Conservation (phyloP, 2,113 vertebrate species). For the Pseudorasbora parva region DNA sequence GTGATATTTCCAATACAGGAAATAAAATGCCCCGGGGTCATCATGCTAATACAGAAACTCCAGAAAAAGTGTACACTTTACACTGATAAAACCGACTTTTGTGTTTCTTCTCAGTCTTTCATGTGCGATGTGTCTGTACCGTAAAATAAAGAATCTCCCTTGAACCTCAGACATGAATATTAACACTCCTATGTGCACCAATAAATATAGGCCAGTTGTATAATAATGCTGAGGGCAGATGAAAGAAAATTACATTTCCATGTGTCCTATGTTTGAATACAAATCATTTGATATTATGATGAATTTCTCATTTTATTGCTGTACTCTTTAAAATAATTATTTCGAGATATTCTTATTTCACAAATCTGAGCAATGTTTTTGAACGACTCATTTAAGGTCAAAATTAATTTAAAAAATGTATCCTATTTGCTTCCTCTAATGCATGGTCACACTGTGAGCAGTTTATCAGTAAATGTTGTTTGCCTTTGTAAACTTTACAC, state of each 20-base stretch:
- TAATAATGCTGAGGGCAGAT: constrained; percentile 55
- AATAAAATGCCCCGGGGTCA: constrained; percentile 48
- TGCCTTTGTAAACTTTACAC: neutral
- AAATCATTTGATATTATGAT: constrained; percentile 61
- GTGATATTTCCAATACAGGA: constrained; percentile 40
- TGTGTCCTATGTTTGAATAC: constrained; percentile 62
- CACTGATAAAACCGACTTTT: constrained; percentile 23
- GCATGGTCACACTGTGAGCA: neutral
- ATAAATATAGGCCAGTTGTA: constrained; percentile 34
- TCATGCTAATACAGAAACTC: constrained; percentile 54
- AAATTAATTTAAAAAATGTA: neutral
- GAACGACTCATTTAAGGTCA: neutral
- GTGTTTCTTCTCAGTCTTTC: constrained; percentile 38
- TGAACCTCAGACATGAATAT: constrained; percentile 51
- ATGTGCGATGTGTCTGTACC: constrained; percentile 28
- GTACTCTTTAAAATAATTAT: neutral
- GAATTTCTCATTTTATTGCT: constrained; percentile 43
- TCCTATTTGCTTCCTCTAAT: neutral
- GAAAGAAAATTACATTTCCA: constrained; percentile 59
- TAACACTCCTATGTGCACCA: constrained; percentile 44
- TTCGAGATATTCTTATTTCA: neutral
- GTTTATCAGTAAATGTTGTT: too few relatives aligned
- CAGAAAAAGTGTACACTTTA: constrained; percentile 29
- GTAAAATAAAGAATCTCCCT: constrained; percentile 51
- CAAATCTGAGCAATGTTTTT: neutral